Percentiles rank a stretch among this genome's conserved stretches.
These are phyloP conservation scores for Saccopteryx leptura DNA, from an alignment of 2,113 vertebrate genomes.

Conservation along the genomic window DNA sequence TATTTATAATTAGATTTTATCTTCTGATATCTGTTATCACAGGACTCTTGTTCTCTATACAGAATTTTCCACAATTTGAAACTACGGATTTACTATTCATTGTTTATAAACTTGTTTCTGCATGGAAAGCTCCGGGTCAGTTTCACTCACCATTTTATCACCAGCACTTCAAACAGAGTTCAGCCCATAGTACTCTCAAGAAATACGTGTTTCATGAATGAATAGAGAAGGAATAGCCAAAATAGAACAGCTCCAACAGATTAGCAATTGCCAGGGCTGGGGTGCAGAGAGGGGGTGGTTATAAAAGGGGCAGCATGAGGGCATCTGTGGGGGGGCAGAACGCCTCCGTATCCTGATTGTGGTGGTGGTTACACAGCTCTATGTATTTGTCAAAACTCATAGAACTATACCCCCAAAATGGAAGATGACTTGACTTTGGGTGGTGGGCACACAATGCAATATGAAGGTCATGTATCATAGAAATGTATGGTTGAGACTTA, in stretches of 20 bases:
- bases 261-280: neutral
- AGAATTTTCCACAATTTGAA: neutral
- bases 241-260: neutral
- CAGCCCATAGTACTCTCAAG: neutral
- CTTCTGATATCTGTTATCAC: neutral
- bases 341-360: neutral
- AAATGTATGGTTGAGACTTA: neutral
- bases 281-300: neutral
- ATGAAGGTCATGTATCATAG: neutral
- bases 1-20: neutral
- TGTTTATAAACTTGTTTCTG: neutral
- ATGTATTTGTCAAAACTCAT: conserved; percentile 30
- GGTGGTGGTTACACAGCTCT: neutral
- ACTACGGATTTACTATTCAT: conserved; percentile 8
- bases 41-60: conserved; percentile 27
- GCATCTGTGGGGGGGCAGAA: neutral
- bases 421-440: neutral
- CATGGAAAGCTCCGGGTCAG: neutral
- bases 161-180: conserved; percentile 30
- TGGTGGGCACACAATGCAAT: neutral
- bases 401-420: neutral
- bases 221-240: neutral
- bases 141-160: neutral
- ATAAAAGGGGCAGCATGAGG: neutral
- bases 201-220: neutral